Base-by-base conservation (phyloP, 2,888 invertebrate genomes). In the Meliscaeva auricollis region DNA sequence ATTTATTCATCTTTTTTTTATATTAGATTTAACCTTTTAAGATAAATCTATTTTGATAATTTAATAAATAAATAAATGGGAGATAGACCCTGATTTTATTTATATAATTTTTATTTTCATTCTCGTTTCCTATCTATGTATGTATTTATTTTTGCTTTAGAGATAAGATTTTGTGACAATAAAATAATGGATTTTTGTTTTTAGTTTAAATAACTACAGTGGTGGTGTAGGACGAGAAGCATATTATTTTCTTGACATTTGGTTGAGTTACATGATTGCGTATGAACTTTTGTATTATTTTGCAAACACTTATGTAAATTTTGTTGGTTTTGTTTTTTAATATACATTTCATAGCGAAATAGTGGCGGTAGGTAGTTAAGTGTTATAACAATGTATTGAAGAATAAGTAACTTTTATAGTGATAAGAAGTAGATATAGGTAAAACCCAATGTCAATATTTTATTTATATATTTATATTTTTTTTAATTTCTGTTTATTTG, bases 161-260 rank as follows among this genome's bases (percentile, higher is more conserved):
- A 50, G 9, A 64, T 64, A 11, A 60, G 50, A 73, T 56, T 83
- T 84, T 84, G 83, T 79, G 83, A 79, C 83, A 72, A 41, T 30
- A 50, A n/a, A n/a, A 52, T 46, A 64, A 68, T 62, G 26, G 11
- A 20, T 60, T 54, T 30, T 48, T n/a, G n/a, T n/a, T n/a, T n/a
- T n/a, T n/a, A n/a, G n/a, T n/a, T n/a, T 22, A 26, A 26, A 3
- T 20, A 54, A 15, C 30, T 54, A 54, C 26, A 8, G n/a, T n/a
- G n/a, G n/a, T 52, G 1, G 54, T 32, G 30, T 54, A 52, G 15
- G 54, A 54, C n/a, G 30, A 30, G 15, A 32, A 9, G 46, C 30
- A 44, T 44, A 41, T 44, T n/a, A n/a, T n/a, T n/a, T 41, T 26
- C 13, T 60, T 41, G 35, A 22, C 58, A 22, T 64, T 17, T 11